These are phyloP conservation scores for Ephydatia muelleri DNA, from an alignment of 37 sponge, comb jelly and placozoan species.

Conservation along the genomic window DNA sequence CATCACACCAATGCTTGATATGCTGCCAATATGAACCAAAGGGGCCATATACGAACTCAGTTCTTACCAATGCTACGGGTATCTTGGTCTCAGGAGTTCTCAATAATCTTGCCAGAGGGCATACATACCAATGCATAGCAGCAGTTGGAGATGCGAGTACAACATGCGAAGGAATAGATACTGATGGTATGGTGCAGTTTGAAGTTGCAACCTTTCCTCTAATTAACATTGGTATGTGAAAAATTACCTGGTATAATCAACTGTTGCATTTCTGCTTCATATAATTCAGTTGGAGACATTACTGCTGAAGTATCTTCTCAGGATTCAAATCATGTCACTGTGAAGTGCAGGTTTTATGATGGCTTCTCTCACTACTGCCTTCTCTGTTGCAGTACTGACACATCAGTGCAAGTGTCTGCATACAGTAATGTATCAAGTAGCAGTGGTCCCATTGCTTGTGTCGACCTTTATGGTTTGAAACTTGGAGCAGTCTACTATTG, in stretches of 20 bases:
- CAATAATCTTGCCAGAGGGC: background rate
- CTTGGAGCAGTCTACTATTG: background rate
- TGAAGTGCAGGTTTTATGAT: background rate
- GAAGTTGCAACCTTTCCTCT: background rate
- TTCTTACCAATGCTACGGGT: background rate
- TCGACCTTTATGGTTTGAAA: background rate
- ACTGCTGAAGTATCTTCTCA: background rate
- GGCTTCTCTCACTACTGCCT: background rate
- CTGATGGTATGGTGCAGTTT: background rate
- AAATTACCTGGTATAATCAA: background rate
- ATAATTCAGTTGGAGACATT: background rate
- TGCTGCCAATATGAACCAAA: background rate
- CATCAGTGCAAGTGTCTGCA: background rate
- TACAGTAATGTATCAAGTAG: background rate
- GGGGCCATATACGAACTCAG: background rate
- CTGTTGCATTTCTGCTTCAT: background rate
- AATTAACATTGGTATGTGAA: background rate
- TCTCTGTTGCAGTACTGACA: background rate
- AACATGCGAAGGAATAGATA: background rate
- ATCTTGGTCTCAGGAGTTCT: background rate
- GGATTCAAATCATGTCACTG: background rate
- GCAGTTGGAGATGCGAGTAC: background rate
- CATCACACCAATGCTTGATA: background rate
- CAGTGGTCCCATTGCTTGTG: background rate
- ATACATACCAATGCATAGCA: background rate